Evolutionary conservation across 2,113 vertebrate species (phyloP).

Genomic region (Nymphicus hollandicus): DNA sequence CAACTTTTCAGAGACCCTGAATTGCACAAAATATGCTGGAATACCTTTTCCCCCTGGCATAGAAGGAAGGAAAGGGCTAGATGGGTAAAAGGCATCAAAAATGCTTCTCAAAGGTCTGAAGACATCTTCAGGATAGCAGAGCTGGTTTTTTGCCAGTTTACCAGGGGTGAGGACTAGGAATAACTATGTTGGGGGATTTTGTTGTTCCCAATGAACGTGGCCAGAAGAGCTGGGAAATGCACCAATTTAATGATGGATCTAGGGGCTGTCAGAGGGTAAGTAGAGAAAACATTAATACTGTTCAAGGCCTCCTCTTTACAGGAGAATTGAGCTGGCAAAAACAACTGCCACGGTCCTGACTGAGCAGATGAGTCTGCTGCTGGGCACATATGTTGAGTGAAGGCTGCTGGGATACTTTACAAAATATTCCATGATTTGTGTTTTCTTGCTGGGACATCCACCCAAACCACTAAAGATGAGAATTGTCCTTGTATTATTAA

Average conservation of each 20-base stretch:
- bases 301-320: constrained; percentile 19
- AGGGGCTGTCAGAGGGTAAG: constrained; percentile 31
- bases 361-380: not conserved
- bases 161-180: not conserved
- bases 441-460: not conserved
- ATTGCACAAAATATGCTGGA: not conserved
- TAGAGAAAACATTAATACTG: constrained; percentile 41
- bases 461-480: not conserved
- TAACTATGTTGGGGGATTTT: not conserved
- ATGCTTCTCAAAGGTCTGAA: not conserved
- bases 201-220: constrained; percentile 7
- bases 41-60: not conserved
- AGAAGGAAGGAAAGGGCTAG: not conserved
- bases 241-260: constrained; percentile 40
- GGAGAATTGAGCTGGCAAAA: constrained; percentile 29
- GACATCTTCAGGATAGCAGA: not conserved
- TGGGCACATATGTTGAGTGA: not conserved
- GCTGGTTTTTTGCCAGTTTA: not conserved
- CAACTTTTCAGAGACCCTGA: not conserved
- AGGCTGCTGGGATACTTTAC: not conserved
- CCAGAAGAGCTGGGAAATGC: constrained; percentile 28
- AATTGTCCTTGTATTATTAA: not conserved
- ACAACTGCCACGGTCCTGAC: not conserved
- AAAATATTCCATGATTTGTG: not conserved
- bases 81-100: not conserved